A percentile compares a stretch with the other conserved stretches of the same genome.
Evolutionary conservation across 2,113 vertebrate genomes (phyloP).

Genomic region (Spermophilus dauricus): DNA sequence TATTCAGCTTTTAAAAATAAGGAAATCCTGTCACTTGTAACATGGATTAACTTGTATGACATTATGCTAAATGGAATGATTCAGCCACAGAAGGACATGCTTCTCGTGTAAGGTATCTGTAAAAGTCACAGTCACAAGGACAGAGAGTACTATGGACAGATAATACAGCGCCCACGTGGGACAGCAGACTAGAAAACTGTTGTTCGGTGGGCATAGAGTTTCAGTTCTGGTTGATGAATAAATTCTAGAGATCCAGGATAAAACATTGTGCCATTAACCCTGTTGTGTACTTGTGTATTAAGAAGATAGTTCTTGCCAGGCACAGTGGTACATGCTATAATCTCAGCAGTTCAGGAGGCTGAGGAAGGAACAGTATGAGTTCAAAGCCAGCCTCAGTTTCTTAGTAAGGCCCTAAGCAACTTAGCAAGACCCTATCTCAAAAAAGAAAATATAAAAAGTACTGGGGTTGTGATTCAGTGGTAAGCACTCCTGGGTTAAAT

Average conservation of each 20-base stretch:
- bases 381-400: no score
- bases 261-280: background rate
- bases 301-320: background rate
- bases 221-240: background rate
- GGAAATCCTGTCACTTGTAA: background rate
- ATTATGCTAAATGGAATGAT: background rate
- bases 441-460: no score
- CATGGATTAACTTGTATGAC: background rate
- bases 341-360: no score
- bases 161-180: background rate
- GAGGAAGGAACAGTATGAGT: no score
- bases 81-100: background rate
- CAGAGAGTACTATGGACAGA: background rate
- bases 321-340: no score
- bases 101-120: background rate
- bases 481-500: no score
- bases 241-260: background rate
- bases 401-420: no score
- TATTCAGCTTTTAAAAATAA: background rate
- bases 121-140: background rate
- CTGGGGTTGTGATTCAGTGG: no score
- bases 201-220: background rate
- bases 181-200: background rate
- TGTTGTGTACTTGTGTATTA: background rate
- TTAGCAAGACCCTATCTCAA: no score